Base-by-base conservation (phyloP, 2,113 vertebrate species). In the Rhegmatorhina hoffmannsi region DNA sequence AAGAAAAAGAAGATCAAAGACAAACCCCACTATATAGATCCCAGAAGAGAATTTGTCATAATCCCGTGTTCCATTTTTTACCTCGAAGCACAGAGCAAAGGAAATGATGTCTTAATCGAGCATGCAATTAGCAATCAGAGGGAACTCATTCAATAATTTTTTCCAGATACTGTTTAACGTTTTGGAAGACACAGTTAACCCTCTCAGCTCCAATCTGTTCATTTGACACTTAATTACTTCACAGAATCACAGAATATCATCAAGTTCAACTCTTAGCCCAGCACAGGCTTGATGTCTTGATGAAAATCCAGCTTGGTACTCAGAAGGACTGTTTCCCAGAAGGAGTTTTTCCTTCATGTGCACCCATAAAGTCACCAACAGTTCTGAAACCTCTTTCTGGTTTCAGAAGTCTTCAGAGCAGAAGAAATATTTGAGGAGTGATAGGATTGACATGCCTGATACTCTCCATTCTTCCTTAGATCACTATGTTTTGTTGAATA, bases 1-100 rank as follows among this genome's bases (percentile, higher is more conserved):
- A 21, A 89, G 49, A 64, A 94, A 82, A 92, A 31, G 36, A 91
- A 83, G 82, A 96, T 96, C 87, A 96, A 96, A 95, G 92, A 44
- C 38, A 90, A 85, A 46, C 58, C 53, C 74, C 28, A 49, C 53
- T 60, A 49, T n/a, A 53, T 0, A 62, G 69, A 79, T 91, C 92
- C 82, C 92, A 85, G 69, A 87, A 69, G 92, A 89, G 74, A 93
- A 87, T 76, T 94, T 68, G 66, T 55, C 74, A 85, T 73, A 90
- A 72, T 93, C 78, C 67, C 0, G 0, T 60, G 63, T 76, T 93
- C 89, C 55, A 69, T 89, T 67, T 92, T 92, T 86, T 95, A 92
- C 90, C 95, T 96, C 62, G 63, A 93, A 94, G 90, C 92, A 92
- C 0, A 68, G 25, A 93, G 58, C 21, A 91, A 94, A 84, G 38